Evolutionary conservation across 2,888 invertebrate species (phyloP), one percentile per base, ranked within the genome.

Genomic region (Pardosa pseudoannulata): DNA sequence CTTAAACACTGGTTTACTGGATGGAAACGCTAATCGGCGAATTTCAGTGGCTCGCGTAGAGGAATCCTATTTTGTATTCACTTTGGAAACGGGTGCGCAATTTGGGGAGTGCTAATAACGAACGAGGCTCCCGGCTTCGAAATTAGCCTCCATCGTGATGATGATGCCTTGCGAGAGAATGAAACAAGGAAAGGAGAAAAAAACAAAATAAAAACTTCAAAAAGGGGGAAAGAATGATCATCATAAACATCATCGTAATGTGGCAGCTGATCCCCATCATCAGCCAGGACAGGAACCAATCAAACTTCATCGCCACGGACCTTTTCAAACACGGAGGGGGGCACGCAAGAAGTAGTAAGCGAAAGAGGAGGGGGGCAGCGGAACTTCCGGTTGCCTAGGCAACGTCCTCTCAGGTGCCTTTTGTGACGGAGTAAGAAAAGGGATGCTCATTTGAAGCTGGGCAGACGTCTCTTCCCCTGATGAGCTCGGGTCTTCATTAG

Each of bases 161-260:
- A 78, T 67, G 73, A 78, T 76, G 76, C 76, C 82, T 39, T 65
- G 56, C 56, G 23, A 27, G 56, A 78, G 73, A 73, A 82, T 36
- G 70, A 78, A 83, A 83, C 67, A 83, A 82, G 50, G 27, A 32
- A 46, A 39, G 36, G 41, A 27, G 19, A 23, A 23, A 28, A 36
- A 71, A 46, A 28, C 56, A 19, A 19, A 36, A 67, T 19, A 62
- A 62, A 62, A 62, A 27, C 62, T 62, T 62, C 62, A 62, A 62
- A 62, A 27, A 11, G 9, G 36, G 71, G 31, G 71, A 64, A 32
- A 39, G 78, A 78, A 78, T 85, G 78, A 85, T 83, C 83, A 85
- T 85, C 83, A 85, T 85, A 85, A 85, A 85, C 83, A 85, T 85
- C 83, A 85, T 78, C 78, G 83, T 85, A 85, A 85, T 85, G 83